Evolutionary conservation across 2,113 vertebrate species (phyloP), one percentile per base, ranked within the genome.

Genomic region (Odocoileus virginianus): DNA sequence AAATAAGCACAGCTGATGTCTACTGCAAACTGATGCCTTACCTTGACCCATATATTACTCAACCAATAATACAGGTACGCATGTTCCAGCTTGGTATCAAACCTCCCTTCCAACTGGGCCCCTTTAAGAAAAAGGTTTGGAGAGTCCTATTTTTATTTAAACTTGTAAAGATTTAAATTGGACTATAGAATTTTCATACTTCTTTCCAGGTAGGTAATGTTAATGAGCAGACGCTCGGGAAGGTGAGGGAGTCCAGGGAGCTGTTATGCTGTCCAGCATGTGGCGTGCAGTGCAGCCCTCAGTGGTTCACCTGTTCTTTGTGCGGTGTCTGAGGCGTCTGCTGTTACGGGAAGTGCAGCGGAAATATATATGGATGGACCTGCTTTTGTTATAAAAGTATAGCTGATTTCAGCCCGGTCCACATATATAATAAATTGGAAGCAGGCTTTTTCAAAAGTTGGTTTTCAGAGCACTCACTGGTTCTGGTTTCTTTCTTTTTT

Each of bases 1-100:
- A 99, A 96, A 99, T 99, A 92, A 99, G 99, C 96, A 99, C 99
- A 94, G 99, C 99, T 64, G 99, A 99, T 91, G 99, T 99, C 92
- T 99, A 99, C 99, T 99, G 99, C 98, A 99, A 99, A 92, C 99
- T 99, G 91, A 99, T 99, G 99, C 99, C 99, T 1, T 99, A 99
- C 97, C 99, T 99, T 82, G 99, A 99, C 94, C 99, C 99, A 9
- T 99, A 99, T 96, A 99, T 99, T 96, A 99, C 99, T 0, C 99
- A 99, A 87, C 99, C 99, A 97, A 99, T 99, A 98, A 99, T 99
- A 98, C 99, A 99, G 99, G 99, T 99, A 98, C 17, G 11, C 14
- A 0, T 47, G 7, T 50, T 92, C 67, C 94, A 57, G 8, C 25
- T 81, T 79, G 15, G 58, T 27, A 3, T 55, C 61, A 36, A 4